phyloP scores from a whole-genome alignment of 1,140 invertebrate species.

The Holcopasites calliopsidis region DNA sequence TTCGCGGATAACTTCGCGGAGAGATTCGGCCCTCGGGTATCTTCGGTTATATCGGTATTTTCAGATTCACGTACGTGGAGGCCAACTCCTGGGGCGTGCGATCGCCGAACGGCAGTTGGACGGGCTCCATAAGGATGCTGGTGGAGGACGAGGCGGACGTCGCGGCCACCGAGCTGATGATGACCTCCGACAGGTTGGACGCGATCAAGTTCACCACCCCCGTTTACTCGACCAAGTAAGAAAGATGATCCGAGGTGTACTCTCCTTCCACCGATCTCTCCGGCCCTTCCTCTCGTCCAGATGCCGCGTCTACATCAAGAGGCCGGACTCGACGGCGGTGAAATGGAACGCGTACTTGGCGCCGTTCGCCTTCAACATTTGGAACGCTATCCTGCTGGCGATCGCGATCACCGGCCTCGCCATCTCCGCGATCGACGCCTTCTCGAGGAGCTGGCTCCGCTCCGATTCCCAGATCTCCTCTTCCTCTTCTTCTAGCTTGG shows the following conservation, averaged over 20 bases:
- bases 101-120: conserved; percentile 68
- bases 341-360: conserved; percentile 75
- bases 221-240: conserved; percentile 71
- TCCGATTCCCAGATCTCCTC: neutral
- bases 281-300: conserved; percentile 38
- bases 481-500: no score
- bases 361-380: conserved; percentile 70
- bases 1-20: conserved; percentile 8
- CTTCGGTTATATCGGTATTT: neutral
- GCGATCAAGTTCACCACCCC: conserved; percentile 73
- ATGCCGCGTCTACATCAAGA: conserved; percentile 72
- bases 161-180: conserved; percentile 72
- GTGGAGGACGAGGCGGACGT: conserved; percentile 67
- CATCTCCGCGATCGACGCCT: conserved; percentile 31
- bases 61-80: conserved; percentile 65
- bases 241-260: no score
- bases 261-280: rapidly evolving
- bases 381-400: conserved; percentile 62
- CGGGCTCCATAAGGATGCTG: conserved; percentile 69
- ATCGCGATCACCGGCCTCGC: conserved; percentile 48
- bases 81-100: conserved; percentile 66
- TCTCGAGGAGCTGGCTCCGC: neutral
- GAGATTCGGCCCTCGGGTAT: no score
- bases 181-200: conserved; percentile 71
- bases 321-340: conserved; percentile 64